phyloP scores from a whole-genome alignment of 2,113 vertebrate genomes.

The Arothron firmamentum region DNA sequence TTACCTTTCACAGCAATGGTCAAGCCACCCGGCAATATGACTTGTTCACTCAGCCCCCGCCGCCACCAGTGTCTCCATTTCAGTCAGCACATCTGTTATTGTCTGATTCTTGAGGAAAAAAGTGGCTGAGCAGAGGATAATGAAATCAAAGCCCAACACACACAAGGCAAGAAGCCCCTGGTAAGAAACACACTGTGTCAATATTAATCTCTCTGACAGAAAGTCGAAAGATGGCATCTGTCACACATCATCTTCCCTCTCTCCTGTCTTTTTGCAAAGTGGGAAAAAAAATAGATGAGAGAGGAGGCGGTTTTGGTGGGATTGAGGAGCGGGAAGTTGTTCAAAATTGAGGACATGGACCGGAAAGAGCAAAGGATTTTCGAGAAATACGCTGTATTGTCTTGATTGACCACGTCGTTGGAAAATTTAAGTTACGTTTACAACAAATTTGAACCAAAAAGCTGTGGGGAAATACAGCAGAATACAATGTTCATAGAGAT shows the following conservation, averaged over 20 bases:
- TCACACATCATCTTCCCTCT: constrained; percentile 79
- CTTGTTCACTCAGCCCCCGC: constrained; percentile 69
- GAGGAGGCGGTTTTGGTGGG: constrained; percentile 50
- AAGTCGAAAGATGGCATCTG: constrained; percentile 82
- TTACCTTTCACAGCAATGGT: constrained; percentile 62
- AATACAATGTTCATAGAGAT: no score
- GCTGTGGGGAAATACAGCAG: no score
- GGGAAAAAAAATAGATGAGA: constrained; percentile 58
- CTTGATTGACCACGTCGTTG: no score
- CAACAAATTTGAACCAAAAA: no score
- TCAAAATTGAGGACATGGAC: constrained; percentile 53
- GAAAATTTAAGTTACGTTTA: neutral
- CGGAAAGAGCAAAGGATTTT: constrained; percentile 45
- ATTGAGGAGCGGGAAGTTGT: constrained; percentile 51
- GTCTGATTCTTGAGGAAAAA: constrained; percentile 82
- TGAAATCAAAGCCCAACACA: constrained; percentile 78
- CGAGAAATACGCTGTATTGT: constrained; percentile 12
- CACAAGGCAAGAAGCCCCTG: constrained; percentile 73
- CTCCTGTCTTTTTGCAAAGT: constrained; percentile 71
- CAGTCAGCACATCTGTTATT: constrained; percentile 79
- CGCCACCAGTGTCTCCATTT: constrained; percentile 70
- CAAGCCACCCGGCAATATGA: constrained; percentile 59
- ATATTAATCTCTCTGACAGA: constrained; percentile 83
- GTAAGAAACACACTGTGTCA: constrained; percentile 81
- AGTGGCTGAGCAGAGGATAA: constrained; percentile 74